Evolutionary conservation across 2,888 invertebrate genomes (phyloP), one percentile per base, ranked within the genome.

Genomic region (Microplitis deprimator): DNA sequence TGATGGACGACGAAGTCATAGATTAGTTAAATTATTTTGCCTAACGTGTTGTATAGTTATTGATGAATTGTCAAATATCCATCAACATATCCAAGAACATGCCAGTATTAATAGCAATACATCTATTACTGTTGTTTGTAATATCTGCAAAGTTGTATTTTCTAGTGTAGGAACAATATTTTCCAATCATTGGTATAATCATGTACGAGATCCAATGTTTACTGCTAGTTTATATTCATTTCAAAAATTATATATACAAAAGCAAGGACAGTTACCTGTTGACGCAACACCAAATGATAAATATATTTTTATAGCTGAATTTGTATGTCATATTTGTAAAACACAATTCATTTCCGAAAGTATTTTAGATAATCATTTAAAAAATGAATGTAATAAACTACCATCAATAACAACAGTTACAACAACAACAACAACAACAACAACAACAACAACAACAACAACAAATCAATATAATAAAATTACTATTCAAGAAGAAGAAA

Each of bases 141-240:
- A 88, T 41, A 86, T 89, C 5, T 89, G 89, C 41, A 85, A 86
- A 29, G 84, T 89, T 0, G 79, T 87, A 0, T 89, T 89, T 61
- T 82, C 84, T 29, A 86, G 87, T 4, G 81, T 85, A 16, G 89
- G 89, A 0, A 77, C 79, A 0, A 73, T 86, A 0, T 89, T 89
- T 68, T 84, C 84, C 16, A 81, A 79, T 1, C 89, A 89, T 67
- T 89, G 89, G 86, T 81, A 80, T 13, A 82, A 82, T 41, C 89
- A 89, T 40, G 74, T 78, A 7, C 87, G 84, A 29, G 81, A 88
- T 65, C 71, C 83, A 0, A 82, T 80, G 17, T 89, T 87, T 71
- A 76, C 86, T 0, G 86, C 87, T 0, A 86, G 84, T 17, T 79
- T 82, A 1, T 80, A 85, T n/a, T 84, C 87, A 0, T 89, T 89